Percentiles rank a stretch among this genome's conserved stretches.
phyloP scores from a whole-genome alignment of 2,888 invertebrate genomes.

The Eristalinus aeneus region DNA sequence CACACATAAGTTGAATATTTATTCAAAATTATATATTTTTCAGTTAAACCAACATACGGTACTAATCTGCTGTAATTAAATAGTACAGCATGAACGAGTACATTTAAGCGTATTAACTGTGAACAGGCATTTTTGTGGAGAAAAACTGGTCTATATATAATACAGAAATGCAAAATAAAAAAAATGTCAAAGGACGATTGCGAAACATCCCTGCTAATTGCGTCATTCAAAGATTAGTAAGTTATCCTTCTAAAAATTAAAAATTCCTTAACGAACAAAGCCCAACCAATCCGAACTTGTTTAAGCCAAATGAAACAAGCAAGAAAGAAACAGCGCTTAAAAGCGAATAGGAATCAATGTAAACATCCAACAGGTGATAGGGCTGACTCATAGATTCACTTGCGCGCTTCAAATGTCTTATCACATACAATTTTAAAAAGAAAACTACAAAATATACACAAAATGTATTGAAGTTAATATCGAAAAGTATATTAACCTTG shows the following conservation, averaged over 20 bases:
- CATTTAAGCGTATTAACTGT: too few species aligned
- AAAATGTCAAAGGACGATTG: background rate
- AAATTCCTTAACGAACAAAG: background rate
- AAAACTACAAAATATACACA: constrained; percentile 33
- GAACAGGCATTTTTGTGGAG: background rate
- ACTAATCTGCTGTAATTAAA: too few species aligned
- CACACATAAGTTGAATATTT: too few species aligned
- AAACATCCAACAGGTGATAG: constrained; percentile 66
- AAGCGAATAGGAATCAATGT: constrained; percentile 29
- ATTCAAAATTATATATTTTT: too few species aligned
- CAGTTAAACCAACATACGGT: too few species aligned
- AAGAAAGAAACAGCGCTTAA: background rate
- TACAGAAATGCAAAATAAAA: background rate
- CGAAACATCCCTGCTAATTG: constrained; percentile 14
- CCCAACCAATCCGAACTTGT: background rate
- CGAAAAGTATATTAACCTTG: constrained; percentile 31
- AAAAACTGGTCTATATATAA: background rate
- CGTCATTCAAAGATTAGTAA: constrained; percentile 11
- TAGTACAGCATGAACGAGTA: too few species aligned
- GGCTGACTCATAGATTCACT: constrained; percentile 46
- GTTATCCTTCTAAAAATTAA: background rate
- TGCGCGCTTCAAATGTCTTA: constrained; percentile 36
- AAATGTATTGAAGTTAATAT: background rate
- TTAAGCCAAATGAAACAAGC: constrained; percentile 13
- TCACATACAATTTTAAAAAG: constrained; percentile 19